Evolutionary conservation across 2,113 vertebrate genomes (phyloP).

Genomic region (Sardina pilchardus): DNA sequence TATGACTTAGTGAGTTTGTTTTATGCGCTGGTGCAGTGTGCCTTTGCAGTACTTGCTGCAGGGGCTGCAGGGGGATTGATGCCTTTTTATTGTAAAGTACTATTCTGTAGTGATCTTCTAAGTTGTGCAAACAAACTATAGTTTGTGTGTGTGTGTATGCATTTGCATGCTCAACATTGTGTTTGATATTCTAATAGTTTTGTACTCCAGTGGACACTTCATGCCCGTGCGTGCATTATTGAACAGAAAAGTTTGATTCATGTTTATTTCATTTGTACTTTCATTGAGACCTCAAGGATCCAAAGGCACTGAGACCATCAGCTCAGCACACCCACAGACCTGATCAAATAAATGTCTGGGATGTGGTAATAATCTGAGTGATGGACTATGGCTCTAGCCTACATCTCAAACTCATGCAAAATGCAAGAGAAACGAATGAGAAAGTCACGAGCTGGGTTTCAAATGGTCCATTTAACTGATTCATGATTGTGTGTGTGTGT

Average conservation of each 20-base stretch:
- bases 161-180: not conserved
- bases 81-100: too few species aligned
- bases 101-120: too few species aligned
- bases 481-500: not conserved
- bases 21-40: not conserved
- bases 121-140: too few species aligned
- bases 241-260: not conserved
- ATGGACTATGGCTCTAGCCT: slow-evolving; percentile 26
- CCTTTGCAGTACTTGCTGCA: too few species aligned
- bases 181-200: not conserved
- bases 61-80: too few species aligned
- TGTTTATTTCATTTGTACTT: not conserved
- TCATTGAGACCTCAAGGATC: not conserved
- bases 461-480: slow-evolving; percentile 31
- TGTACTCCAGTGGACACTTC: not conserved
- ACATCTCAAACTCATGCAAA: slow-evolving; percentile 42
- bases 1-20: not conserved
- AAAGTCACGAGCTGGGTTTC: slow-evolving; percentile 23
- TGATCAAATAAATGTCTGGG: slow-evolving; percentile 31
- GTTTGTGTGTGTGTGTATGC: not conserved
- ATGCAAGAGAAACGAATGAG: slow-evolving; percentile 44
- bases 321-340: not conserved
- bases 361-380: slow-evolving; percentile 41
- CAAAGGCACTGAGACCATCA: not conserved
- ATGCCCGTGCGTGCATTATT: not conserved